Evolutionary conservation across 2,113 vertebrate genomes (phyloP), one percentile per base, ranked within the genome.

Genomic region (Pagrus major): DNA sequence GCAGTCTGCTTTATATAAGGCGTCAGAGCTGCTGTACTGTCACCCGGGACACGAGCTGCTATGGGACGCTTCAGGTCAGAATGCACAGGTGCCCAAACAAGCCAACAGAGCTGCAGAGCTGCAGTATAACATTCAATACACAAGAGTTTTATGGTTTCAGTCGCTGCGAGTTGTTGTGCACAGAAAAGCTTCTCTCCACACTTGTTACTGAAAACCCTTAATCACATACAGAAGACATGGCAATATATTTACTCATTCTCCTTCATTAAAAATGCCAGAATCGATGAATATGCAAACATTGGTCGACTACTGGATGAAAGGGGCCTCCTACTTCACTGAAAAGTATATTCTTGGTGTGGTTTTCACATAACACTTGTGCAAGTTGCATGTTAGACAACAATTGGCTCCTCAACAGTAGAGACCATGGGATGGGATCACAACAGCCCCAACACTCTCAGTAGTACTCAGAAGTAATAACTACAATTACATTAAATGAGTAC

Each of bases 1-100:
- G 56, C 72, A 49, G 37, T 29, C 71, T 37, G 75, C 58, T 80
- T 76, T 78, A 80, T 79, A 21, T 37, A 49, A n/a, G 68, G 42
- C 49, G 49, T 73, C 84, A 51, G 6, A 41, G 77, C 71, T 51
- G 52, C 86, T 47, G 51, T 10, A 42, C 77, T 27, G 88, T 93
- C 84, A 49, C 91, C 92, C 56, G 33, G 88, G 90, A 91, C 85
- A 80, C 78, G 0, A 63, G 81, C 59, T 76, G 70, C 71, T 67
- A 70, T 35, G 73, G 51, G 71, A 42, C 47, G 6, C 65, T 15
- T 42, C 59, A 46, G 77, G 61, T 78, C 81, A 88, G 85, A 90
- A 91, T 87, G 80, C 79, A 81, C 89, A 91, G 88, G 81, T 86
- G 88, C 76, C 88, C 89, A 92, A 86, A 91, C 88, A 92, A 78